Evolutionary conservation across 2,888 invertebrate species (phyloP).

Genomic region (Sipunculus nudus): DNA sequence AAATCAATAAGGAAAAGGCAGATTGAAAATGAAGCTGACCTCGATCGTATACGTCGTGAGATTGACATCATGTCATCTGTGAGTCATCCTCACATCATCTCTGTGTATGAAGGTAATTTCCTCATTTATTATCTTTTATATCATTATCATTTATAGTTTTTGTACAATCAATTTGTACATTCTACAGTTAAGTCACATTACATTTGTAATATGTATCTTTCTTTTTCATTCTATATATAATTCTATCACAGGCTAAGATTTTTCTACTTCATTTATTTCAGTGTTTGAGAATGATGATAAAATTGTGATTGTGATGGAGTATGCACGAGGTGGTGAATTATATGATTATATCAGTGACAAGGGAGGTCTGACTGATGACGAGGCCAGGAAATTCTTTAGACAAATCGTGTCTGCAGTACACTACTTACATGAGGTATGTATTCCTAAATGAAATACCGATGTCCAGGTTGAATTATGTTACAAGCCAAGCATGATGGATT

Average conservation of each 20-base stretch:
- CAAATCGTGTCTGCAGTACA: slow-evolving; percentile 96
- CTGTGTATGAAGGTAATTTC: slow-evolving; percentile 94
- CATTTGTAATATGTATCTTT: too few species aligned
- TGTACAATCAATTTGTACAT: neutral
- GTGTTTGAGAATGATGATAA: slow-evolving; percentile 99
- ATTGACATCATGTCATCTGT: slow-evolving; percentile 99
- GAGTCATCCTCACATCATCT: slow-evolving; percentile 98
- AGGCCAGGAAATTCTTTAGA: slow-evolving; percentile 92
- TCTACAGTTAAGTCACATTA: too few species aligned
- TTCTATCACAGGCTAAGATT: too few species aligned
- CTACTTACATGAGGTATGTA: slow-evolving; percentile 88
- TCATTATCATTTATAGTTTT: neutral
- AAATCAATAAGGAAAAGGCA: slow-evolving; percentile 74
- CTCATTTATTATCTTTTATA: neutral
- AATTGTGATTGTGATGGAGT: slow-evolving; percentile 99
- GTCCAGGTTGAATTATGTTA: too few species aligned
- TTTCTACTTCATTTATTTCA: slow-evolving; percentile 71
- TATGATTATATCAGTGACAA: slow-evolving; percentile 93
- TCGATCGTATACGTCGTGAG: slow-evolving; percentile 93
- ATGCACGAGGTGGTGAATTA: slow-evolving; percentile 96
- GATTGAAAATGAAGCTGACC: slow-evolving; percentile 82
- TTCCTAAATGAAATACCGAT: too few species aligned
- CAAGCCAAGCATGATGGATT: too few species aligned
- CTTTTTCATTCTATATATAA: too few species aligned
- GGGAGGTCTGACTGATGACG: slow-evolving; percentile 89